These are phyloP conservation scores for Catotricha subobsoleta DNA, from an alignment of 2,888 invertebrate species.

Conservation along the genomic window DNA sequence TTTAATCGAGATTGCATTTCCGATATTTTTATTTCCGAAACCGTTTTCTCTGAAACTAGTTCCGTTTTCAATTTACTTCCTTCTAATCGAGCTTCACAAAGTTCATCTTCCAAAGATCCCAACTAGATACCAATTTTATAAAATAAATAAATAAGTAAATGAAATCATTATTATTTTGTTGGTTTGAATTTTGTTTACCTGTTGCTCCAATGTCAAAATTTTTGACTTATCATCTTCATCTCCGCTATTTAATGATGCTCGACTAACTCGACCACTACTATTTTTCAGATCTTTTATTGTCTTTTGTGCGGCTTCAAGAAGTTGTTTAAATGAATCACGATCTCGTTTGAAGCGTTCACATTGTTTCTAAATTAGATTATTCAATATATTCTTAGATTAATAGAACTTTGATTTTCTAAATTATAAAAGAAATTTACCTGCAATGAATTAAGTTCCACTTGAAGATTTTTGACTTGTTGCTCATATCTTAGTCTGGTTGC, in stretches of 20 bases:
- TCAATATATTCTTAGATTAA: neutral
- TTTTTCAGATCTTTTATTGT: slow-evolving; percentile 58
- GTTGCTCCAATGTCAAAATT: slow-evolving; percentile 59
- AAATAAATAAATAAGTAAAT: neutral
- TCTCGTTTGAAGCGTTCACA: slow-evolving; percentile 61
- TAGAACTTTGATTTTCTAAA: no score
- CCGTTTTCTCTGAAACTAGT: slow-evolving; percentile 71
- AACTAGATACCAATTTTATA: slow-evolving; percentile 23
- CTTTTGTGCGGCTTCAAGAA: slow-evolving; percentile 74
- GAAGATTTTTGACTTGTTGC: slow-evolving; percentile 59
- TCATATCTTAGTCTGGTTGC: slow-evolving; percentile 73
- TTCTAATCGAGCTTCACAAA: slow-evolving; percentile 67
- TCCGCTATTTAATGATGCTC: slow-evolving; percentile 48
- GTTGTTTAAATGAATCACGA: slow-evolving; percentile 74
- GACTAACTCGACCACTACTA: slow-evolving; percentile 35
- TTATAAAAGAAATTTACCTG: no score
- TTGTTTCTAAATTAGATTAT: slow-evolving; percentile 20
- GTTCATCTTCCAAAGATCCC: slow-evolving; percentile 70
- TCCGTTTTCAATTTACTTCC: slow-evolving; percentile 73
- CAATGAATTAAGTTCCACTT: slow-evolving; percentile 64
- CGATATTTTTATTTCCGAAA: slow-evolving; percentile 68
- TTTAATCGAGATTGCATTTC: slow-evolving; percentile 66
- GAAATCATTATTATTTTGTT: neutral
- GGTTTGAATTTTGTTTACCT: slow-evolving; percentile 27
- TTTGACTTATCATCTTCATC: slow-evolving; percentile 59